A percentile compares a stretch with the other conserved stretches of the same genome.
These are phyloP conservation scores for Ectobius pallidus DNA, from an alignment of 2,888 invertebrate genomes.

Conservation along the genomic window DNA sequence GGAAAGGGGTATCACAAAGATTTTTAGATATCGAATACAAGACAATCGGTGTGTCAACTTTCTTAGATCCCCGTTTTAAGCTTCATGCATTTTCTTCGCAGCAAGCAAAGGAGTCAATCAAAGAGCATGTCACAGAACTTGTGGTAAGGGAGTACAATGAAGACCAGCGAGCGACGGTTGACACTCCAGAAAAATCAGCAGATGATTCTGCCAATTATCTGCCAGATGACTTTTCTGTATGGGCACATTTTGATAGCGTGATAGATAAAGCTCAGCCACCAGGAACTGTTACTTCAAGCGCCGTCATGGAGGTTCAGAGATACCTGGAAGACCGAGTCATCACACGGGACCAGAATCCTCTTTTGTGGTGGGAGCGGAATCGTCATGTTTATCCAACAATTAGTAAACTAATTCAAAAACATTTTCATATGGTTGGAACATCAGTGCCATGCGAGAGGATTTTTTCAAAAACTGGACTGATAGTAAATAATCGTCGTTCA, in stretches of 20 bases:
- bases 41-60: no score
- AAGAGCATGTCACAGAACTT: background rate
- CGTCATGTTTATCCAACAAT: no score
- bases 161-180: background rate
- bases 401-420: background rate
- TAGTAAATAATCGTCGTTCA: no score
- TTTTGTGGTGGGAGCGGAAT: no score
- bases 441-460: no score
- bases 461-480: no score
- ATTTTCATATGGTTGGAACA: background rate
- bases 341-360: background rate
- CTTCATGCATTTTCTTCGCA: background rate
- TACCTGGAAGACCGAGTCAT: background rate
- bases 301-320: background rate
- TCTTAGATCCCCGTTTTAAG: background rate
- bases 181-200: background rate
- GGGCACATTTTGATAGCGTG: background rate
- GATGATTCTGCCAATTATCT: background rate
- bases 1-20: background rate
- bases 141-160: background rate
- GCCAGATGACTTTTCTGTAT: background rate
- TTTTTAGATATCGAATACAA: background rate
- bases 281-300: no score
- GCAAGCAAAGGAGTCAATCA: background rate
- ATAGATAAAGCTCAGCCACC: no score